Evolutionary conservation across 2,888 invertebrate genomes (phyloP), one percentile per base, ranked within the genome.

Genomic region (Chalcis sispes): DNA sequence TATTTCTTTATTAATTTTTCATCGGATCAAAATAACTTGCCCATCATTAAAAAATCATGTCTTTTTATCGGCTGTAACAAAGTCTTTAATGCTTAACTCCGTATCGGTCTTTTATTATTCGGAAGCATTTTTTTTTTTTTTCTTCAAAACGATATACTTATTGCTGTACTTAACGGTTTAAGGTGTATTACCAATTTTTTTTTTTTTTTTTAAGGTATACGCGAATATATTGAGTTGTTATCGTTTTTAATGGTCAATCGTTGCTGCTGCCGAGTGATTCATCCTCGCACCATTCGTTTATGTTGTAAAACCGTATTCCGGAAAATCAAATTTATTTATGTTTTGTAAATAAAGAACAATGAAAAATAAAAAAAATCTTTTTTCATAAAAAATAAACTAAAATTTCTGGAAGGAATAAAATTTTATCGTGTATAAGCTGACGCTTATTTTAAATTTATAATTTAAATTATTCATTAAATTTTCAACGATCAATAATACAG

Each of bases 31-130:
- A 36, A 10, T 7, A 36, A 36, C 36, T 36, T 36, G n/a, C n/a
- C n/a, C 3, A n/a, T 40, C 46, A 29, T 56, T n/a, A 70, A 75
- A 69, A 56, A 67, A 62, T 58, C 67, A 56, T 54, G 54, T 15
- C 50, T 23, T n/a, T 54, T 74, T 69, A 74, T 69, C 56, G 32
- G 10, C 40, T 29, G 2, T 46, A 56, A 18, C 50, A 62, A 74
- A 61, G 20, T 36, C 23, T 25, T 15, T 23, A 1, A 15, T 40
- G 69, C 74, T 75, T 70, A 62, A 36, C 46, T n/a, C 54, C 56
- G 36, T 29, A 62, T 62, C 48, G 48, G 40, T 27, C 5, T 46
- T 69, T 69, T 62, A 62, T 69, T 48, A 69, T 67, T 67, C 74
- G 48, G 69, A 74, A 69, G 46, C 54, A 10, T 40, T 72, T 56